Conservation (phyloP, 2,888 invertebrate species). For the Cyclophora albipunctata region DNA sequence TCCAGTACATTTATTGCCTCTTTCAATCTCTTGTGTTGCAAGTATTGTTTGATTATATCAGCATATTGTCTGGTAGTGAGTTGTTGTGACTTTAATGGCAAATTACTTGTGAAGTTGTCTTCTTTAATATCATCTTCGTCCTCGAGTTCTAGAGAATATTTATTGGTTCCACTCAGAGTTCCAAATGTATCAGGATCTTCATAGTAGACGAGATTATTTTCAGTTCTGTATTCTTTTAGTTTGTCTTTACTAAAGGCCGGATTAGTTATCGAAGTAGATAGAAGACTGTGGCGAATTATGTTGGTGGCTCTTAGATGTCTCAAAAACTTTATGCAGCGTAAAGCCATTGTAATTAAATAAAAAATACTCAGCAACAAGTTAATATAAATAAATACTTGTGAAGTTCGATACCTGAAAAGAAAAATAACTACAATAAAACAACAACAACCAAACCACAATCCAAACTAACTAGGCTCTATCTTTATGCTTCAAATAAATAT, state of each 20-base stretch:
- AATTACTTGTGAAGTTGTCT: conserved; percentile 71
- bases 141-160: conserved; percentile 35
- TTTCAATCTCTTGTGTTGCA: conserved; percentile 78
- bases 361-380: too few species aligned
- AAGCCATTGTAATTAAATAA: conserved; percentile 32
- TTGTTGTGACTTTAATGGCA: conserved; percentile 65
- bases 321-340: conserved; percentile 35
- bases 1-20: conserved; percentile 88
- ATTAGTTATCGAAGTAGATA: conserved; percentile 25
- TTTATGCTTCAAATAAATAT: too few species aligned
- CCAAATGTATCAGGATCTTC: conserved; percentile 78
- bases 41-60: conserved; percentile 80
- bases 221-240: conserved; percentile 40
- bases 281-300: conserved; percentile 27
- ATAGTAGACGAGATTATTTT: conserved; percentile 42
- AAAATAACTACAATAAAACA: too few species aligned
- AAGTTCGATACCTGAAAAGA: too few species aligned
- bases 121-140: conserved; percentile 78
- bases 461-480: too few species aligned
- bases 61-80: conserved; percentile 80
- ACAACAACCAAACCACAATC: too few species aligned
- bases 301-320: conserved; percentile 27
- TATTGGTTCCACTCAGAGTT: conserved; percentile 37
- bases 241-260: background rate
- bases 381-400: too few species aligned